Conservation (phyloP, 2,888 invertebrate species). For the Zonitis immaculata region DNA sequence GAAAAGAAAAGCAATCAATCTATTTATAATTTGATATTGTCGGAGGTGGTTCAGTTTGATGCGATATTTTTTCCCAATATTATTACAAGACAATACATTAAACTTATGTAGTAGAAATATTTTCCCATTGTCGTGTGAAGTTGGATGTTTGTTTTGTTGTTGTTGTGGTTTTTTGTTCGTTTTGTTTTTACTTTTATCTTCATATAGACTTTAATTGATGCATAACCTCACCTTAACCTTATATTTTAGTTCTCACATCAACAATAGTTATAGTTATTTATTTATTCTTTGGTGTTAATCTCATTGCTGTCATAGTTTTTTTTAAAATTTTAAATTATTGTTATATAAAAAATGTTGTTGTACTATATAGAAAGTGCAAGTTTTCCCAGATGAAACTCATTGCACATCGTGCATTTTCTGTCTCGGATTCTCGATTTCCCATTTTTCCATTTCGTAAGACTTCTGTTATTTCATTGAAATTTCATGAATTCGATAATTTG, state of each 20-base stretch:
- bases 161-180: too few species aligned
- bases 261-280: too few species aligned
- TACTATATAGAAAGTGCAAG: constrained; percentile 1
- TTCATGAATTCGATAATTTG: too few species aligned
- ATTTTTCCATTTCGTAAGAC: too few species aligned
- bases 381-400: neutral
- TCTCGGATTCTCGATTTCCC: too few species aligned
- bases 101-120: constrained; percentile 3
- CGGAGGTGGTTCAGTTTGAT: too few species aligned
- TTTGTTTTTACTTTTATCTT: constrained; percentile 24
- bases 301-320: constrained; percentile 23
- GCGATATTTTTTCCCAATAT: too few species aligned
- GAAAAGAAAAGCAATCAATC: too few species aligned
- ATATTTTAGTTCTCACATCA: constrained; percentile 43
- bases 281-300: constrained; percentile 27
- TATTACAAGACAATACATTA: constrained; percentile 3
- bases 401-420: too few species aligned
- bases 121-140: constrained; percentile 20
- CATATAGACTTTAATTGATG: constrained; percentile 15
- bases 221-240: constrained; percentile 43
- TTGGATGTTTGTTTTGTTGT: too few species aligned
- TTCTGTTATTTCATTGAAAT: too few species aligned
- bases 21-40: too few species aligned
- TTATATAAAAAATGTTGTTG: constrained; percentile 10
- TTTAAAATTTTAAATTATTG: constrained; percentile 32